A percentile compares a stretch with the other conserved stretches of the same genome.
Evolutionary conservation across 2,113 vertebrate genomes (phyloP).

Genomic region (Apodemus speciosus): DNA sequence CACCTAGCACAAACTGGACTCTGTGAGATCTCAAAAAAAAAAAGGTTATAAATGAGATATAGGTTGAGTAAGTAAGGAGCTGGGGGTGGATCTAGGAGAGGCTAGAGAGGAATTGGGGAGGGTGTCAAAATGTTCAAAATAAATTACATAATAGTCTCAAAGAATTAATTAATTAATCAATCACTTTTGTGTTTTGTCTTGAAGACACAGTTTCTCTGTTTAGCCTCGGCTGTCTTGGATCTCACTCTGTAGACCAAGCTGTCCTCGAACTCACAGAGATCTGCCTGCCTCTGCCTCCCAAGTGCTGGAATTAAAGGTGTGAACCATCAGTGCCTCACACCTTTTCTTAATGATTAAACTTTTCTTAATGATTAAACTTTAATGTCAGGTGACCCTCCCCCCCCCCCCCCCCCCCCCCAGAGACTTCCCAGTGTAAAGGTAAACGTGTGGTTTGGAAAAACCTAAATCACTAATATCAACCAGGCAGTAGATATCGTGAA

Average conservation of each 20-base stretch:
- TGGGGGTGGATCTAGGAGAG: neutral
- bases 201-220: neutral
- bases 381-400: slow-evolving; percentile 46
- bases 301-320: no score
- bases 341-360: slow-evolving; percentile 56
- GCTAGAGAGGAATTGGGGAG: no score
- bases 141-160: neutral
- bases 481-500: slow-evolving; percentile 37
- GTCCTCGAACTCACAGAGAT: neutral
- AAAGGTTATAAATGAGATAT: no score
- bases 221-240: neutral
- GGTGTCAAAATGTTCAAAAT: neutral
- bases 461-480: slow-evolving; percentile 15
- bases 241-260: neutral
- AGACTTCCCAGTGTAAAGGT: slow-evolving; percentile 40
- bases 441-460: slow-evolving; percentile 22
- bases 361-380: slow-evolving; percentile 63
- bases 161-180: neutral
- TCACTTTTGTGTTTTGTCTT: neutral
- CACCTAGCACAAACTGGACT: neutral
- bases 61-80: neutral
- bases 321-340: no score
- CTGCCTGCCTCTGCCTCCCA: neutral
- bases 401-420: neutral
- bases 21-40: no score